Base-by-base conservation (phyloP, 2,113 vertebrate genomes). In the Colinus virginianus region DNA sequence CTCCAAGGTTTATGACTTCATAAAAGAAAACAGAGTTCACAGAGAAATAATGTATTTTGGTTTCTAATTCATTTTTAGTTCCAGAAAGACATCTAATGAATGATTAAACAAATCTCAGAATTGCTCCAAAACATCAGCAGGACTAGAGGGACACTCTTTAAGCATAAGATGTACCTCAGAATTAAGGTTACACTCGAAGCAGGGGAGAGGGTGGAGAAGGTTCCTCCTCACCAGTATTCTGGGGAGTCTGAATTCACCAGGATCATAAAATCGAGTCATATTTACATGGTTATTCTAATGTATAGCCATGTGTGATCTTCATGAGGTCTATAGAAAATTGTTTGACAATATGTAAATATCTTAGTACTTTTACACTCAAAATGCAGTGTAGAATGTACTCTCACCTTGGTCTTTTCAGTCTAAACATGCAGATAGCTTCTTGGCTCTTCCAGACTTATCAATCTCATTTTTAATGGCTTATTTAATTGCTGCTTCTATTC, bases 401-500 rank as follows among this genome's bases (percentile, higher is more conserved):
- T 58, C 11, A 2, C 49, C 7, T 68, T 74, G 11, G 7, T 48
- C 16, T 55, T 59, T 90, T 75, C 45, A 5, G 74, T n/a, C 22
- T 56, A 34, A 87, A 32, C 1, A 58, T 63, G 32, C 64, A 72
- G 69, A 84, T 34, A 68, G 6, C 11, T 43, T 91, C 66, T 78
- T 75, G 15, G 15, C 5, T 80, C n/a, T 83, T 72, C 32, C 32
- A 48, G 22, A 56, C 51, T 63, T 36, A n/a, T 4, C 13, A 58
- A 25, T 59, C 26, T 85, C 19, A 68, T 84, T 92, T 88, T 90
- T 49, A 62, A 69, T 38, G 69, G 30, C n/a, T 87, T 81, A 40
- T 84, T 89, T 78, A 88, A 87, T 82, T 92, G n/a, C 58, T 66
- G 36, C 6, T 76, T 91, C 74, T 86, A 15, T 42, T 90, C 14